A percentile compares a stretch with the other conserved stretches of the same genome.
Evolutionary conservation across 2,797 vertebrate genomes (phyloP).

Genomic region (Amblyraja radiata): DNA sequence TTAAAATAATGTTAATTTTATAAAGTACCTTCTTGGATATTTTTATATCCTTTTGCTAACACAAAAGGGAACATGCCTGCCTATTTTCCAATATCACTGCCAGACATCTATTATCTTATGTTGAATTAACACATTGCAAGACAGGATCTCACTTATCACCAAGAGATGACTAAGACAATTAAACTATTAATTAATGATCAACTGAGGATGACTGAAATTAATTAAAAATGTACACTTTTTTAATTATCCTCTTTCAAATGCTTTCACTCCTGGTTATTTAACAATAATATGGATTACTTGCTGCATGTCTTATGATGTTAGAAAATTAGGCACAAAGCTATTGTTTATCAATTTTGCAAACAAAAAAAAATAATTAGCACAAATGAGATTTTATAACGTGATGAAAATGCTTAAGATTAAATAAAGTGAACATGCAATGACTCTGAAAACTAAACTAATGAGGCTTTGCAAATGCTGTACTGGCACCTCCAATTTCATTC

Average conservation of each 20-base stretch:
- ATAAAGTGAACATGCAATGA: background rate
- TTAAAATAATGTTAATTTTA: background rate
- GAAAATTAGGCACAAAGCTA: background rate
- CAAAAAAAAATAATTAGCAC: too few relatives aligned
- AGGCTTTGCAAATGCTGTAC: background rate
- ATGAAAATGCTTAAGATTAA: background rate
- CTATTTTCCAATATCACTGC: background rate
- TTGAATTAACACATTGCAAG: constrained; percentile 21
- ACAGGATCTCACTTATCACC: constrained; percentile 11
- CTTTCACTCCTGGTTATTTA: constrained; percentile 24
- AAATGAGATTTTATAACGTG: background rate
- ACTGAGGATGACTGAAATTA: constrained; percentile 34
- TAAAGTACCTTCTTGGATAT: background rate
- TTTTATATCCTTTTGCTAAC: background rate
- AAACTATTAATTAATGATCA: constrained; percentile 29
- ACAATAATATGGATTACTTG: background rate
- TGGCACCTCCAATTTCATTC: background rate
- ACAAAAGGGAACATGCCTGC: background rate
- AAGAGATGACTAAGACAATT: constrained; percentile 29
- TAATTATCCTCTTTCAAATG: constrained; percentile 3
- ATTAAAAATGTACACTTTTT: constrained; percentile 11
- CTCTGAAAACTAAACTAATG: background rate
- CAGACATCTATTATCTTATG: background rate
- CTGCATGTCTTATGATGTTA: background rate
- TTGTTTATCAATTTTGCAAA: background rate